Percentiles rank a stretch among this genome's conserved stretches.
These are phyloP conservation scores for Hemicentrotus pulcherrimus DNA, from an alignment of 35 echinoderm and acorn worm genomes.

Conservation along the genomic window DNA sequence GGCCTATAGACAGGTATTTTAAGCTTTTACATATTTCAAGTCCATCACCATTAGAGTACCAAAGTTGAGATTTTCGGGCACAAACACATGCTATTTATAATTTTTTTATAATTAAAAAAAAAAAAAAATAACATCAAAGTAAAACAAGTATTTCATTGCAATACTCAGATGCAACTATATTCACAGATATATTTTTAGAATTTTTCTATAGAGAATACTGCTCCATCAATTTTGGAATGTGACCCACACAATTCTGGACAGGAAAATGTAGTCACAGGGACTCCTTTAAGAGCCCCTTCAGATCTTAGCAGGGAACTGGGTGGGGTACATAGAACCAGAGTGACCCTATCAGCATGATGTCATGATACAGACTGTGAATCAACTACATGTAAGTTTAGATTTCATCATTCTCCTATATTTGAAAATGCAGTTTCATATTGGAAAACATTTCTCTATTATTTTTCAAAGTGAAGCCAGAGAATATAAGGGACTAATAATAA, in stretches of 20 bases:
- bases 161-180: not conserved
- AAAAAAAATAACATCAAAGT: too few species aligned
- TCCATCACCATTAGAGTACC: too few species aligned
- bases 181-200: not conserved
- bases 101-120: too few species aligned
- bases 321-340: not conserved
- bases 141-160: too few species aligned
- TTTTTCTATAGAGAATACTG: not conserved
- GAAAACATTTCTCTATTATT: not conserved
- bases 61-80: too few species aligned
- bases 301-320: not conserved
- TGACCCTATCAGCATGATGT: constrained; percentile 20
- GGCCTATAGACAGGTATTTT: too few species aligned
- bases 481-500: too few species aligned
- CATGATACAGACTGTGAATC: not conserved
- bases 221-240: not conserved
- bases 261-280: not conserved
- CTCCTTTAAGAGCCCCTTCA: not conserved
- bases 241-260: not conserved
- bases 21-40: too few species aligned
- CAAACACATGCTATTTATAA: too few species aligned
- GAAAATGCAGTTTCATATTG: not conserved
- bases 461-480: too few species aligned
- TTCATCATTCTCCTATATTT: not conserved
- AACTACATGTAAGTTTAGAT: not conserved